phyloP scores from a whole-genome alignment of 2,888 invertebrate genomes.

The Idaea biselata region DNA sequence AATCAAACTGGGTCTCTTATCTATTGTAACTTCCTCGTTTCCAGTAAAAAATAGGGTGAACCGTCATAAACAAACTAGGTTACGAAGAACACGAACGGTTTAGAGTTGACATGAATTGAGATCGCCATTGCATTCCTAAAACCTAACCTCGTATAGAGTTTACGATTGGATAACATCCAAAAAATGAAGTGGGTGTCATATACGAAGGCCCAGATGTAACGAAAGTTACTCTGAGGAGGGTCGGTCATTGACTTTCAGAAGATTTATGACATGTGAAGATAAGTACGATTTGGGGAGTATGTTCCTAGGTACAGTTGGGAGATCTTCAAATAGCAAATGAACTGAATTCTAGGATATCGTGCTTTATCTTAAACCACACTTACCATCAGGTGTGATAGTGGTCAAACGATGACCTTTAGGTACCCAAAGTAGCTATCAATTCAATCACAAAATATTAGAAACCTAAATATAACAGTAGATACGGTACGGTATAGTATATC shows the following conservation, averaged over 20 bases:
- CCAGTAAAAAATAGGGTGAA: neutral
- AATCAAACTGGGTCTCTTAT: neutral
- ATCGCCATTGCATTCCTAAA: neutral
- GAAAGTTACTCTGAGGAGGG: constrained; percentile 16
- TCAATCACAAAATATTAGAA: neutral
- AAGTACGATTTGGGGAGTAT: no score
- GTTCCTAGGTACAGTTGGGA: no score
- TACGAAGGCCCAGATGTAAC: constrained; percentile 18
- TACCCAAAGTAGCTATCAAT: neutral
- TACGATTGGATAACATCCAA: constrained; percentile 40
- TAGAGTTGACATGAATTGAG: neutral
- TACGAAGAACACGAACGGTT: neutral
- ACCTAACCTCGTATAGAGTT: neutral
- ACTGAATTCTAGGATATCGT: no score
- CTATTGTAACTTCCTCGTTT: neutral
- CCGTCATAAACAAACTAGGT: neutral
- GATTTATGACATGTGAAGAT: constrained; percentile 25
- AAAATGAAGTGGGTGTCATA: constrained; percentile 23
- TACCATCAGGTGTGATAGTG: no score
- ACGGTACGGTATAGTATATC: neutral
- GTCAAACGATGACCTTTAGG: no score
- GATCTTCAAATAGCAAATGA: no score
- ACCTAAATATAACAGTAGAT: neutral
- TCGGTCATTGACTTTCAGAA: constrained; percentile 48
- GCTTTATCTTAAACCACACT: no score